A percentile compares a stretch with the other conserved stretches of the same genome.
These are phyloP conservation scores for Microvelia longipes DNA, from an alignment of 1,140 invertebrate genomes.

Conservation along the genomic window DNA sequence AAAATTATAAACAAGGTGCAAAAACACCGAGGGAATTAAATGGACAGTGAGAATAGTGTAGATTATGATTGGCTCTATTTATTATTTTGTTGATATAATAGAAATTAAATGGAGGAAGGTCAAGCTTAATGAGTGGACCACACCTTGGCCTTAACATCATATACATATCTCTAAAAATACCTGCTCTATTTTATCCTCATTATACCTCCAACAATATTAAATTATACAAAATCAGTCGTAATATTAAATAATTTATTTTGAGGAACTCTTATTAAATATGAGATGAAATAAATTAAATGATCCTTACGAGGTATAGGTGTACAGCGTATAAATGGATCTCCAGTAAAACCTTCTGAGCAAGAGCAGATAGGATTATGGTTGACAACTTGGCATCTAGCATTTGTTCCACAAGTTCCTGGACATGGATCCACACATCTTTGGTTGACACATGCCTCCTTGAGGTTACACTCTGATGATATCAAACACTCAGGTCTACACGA, in stretches of 20 bases:
- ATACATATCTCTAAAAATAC: too few species aligned
- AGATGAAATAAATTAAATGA: background rate
- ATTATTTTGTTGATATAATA: too few species aligned
- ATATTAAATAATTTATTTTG: too few species aligned
- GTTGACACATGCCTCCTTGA: slow-evolving; percentile 34
- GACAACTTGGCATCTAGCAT: slow-evolving; percentile 37
- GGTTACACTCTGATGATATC: slow-evolving; percentile 33
- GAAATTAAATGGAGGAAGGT: too few species aligned
- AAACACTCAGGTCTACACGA: slow-evolving; percentile 36
- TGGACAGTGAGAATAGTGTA: too few species aligned
- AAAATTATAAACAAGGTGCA: slow-evolving; percentile 6
- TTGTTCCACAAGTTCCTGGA: slow-evolving; percentile 36
- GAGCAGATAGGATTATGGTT: slow-evolving; percentile 37
- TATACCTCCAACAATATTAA: too few species aligned
- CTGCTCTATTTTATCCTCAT: too few species aligned
- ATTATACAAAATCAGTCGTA: too few species aligned
- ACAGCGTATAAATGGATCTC: slow-evolving; percentile 31
- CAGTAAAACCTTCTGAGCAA: slow-evolving; percentile 36
- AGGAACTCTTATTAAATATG: too few species aligned
- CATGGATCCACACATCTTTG: slow-evolving; percentile 36
- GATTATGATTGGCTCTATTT: too few species aligned
- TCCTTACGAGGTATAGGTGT: background rate
- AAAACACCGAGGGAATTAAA: background rate
- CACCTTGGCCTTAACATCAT: too few species aligned
- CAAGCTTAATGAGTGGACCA: background rate